A percentile compares a stretch with the other conserved stretches of the same genome.
phyloP scores from a whole-genome alignment of 2,113 vertebrate species.

The Sterna hirundo region DNA sequence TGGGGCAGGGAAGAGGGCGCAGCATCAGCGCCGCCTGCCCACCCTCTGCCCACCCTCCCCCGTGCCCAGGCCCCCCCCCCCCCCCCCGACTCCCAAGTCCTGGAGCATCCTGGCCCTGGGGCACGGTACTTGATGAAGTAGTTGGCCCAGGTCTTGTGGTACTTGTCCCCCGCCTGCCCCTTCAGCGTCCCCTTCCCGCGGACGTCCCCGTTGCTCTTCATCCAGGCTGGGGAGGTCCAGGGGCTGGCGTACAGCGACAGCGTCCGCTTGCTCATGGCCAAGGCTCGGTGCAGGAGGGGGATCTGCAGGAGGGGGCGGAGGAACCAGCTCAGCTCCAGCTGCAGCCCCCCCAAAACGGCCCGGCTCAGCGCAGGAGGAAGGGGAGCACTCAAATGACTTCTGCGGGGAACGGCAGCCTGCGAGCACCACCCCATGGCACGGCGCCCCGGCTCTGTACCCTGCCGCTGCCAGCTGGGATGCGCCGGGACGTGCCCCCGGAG shows the following conservation, averaged over 20 bases:
- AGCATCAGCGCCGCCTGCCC: fast-evolving
- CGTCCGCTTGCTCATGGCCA: constrained; percentile 72
- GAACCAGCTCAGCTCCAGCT: neutral
- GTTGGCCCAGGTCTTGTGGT: constrained; percentile 90
- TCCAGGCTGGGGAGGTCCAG: constrained; percentile 91
- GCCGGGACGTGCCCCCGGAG: neutral
- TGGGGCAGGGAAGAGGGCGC: neutral
- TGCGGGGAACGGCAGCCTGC: neutral
- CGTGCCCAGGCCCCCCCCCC: fast-evolving
- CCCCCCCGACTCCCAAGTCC: fast-evolving
- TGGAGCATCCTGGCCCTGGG: no score
- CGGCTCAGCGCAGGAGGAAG: neutral
- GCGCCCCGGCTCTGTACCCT: neutral
- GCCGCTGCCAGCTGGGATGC: neutral
- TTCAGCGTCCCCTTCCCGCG: constrained; percentile 87
- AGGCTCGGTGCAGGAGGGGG: constrained; percentile 83
- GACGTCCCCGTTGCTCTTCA: constrained; percentile 84
- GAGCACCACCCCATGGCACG: neutral
- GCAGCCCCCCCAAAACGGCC: neutral
- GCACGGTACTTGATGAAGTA: constrained; percentile 83
- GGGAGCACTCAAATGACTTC: neutral
- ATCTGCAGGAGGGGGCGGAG: constrained; percentile 75
- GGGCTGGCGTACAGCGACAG: constrained; percentile 85
- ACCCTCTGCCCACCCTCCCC: neutral
- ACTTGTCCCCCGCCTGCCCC: constrained; percentile 84